Percentiles rank a stretch among this genome's conserved stretches.
phyloP scores from a whole-genome alignment of 1,140 invertebrate species.

The Eurosta solidaginis region DNA sequence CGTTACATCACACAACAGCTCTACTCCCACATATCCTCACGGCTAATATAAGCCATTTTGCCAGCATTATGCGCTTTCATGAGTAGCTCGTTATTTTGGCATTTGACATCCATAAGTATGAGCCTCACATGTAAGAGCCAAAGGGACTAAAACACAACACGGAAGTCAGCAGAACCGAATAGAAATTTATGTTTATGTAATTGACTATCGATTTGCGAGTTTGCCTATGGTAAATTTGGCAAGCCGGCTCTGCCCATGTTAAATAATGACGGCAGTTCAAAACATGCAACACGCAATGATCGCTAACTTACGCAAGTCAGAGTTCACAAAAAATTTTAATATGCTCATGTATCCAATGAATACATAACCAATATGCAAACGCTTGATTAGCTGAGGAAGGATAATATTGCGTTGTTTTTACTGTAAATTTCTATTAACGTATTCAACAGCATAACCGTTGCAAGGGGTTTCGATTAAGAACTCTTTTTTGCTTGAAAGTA shows the following conservation, averaged over 20 bases:
- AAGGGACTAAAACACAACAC: too few species aligned
- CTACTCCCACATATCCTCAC: background rate
- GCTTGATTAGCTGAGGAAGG: too few species aligned
- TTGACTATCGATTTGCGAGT: background rate
- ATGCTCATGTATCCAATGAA: too few species aligned
- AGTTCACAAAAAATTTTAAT: too few species aligned
- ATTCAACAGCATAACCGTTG: too few species aligned
- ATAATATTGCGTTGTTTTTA: too few species aligned
- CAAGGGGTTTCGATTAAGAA: too few species aligned
- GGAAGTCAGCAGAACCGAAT: background rate
- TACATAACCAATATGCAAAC: too few species aligned
- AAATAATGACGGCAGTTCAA: background rate
- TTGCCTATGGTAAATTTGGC: background rate
- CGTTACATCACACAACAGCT: background rate
- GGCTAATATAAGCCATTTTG: background rate
- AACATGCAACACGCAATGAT: background rate
- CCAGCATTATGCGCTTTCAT: constrained; percentile 11
- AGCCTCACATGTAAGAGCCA: background rate
- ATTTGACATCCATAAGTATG: constrained; percentile 9
- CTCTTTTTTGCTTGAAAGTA: too few species aligned
- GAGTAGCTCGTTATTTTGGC: constrained; percentile 17
- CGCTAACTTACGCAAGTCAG: background rate
- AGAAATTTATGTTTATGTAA: constrained; percentile 9
- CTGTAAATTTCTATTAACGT: too few species aligned
- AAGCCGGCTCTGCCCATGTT: background rate